Evolutionary conservation across 2,113 vertebrate species (phyloP).

Genomic region (Chinchilla lanigera): DNA sequence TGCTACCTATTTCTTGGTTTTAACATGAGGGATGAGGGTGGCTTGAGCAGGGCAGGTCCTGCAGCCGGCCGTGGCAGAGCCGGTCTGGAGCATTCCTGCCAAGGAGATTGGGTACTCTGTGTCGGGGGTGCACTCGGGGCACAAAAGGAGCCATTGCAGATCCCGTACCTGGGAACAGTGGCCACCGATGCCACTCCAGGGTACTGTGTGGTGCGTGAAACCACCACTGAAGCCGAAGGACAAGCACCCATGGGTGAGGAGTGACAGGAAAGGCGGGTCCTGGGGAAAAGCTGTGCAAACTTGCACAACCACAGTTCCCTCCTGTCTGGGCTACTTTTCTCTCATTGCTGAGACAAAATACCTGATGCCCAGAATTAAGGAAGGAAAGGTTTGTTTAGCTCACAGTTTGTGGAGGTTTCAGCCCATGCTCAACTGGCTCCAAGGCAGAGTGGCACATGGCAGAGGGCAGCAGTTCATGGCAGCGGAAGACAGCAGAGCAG

Average conservation of each 20-base stretch:
- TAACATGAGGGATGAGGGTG: neutral
- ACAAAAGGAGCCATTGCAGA: neutral
- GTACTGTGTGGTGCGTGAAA: fast-evolving
- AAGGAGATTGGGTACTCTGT: too few species aligned
- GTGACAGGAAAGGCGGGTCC: fast-evolving
- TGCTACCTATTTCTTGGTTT: neutral
- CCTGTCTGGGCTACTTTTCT: too few species aligned
- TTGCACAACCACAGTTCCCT: neutral
- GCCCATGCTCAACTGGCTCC: too few species aligned
- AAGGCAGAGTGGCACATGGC: too few species aligned
- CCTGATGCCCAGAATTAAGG: too few species aligned
- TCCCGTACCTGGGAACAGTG: fast-evolving
- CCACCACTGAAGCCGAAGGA: fast-evolving
- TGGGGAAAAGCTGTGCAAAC: fast-evolving
- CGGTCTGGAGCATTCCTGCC: too few species aligned
- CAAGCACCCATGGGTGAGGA: too few species aligned
- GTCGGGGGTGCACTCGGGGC: neutral
- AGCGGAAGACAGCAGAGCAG: too few species aligned
- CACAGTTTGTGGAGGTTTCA: too few species aligned
- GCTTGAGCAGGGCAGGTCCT: neutral
- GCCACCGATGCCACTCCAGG: neutral
- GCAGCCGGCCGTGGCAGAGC: neutral
- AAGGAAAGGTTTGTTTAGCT: too few species aligned
- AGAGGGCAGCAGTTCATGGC: too few species aligned
- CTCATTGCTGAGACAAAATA: too few species aligned